Percentiles rank a stretch among this genome's conserved stretches.
Conservation (phyloP, 2,797 vertebrate species). For the Enteromius trimaculatus region DNA sequence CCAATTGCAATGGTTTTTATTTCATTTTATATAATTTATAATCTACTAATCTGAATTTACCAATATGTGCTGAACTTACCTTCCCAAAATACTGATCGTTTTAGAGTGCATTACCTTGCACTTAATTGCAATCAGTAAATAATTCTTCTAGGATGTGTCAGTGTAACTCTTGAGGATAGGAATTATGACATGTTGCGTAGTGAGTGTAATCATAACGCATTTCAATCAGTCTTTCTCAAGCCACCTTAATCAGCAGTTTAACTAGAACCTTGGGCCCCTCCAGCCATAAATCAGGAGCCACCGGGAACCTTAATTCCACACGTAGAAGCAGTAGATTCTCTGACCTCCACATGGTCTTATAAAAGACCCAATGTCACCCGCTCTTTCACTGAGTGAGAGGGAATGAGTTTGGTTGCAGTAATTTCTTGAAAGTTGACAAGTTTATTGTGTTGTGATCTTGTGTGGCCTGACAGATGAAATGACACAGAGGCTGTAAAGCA, state of each 20-base stretch:
- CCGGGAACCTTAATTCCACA: conserved; percentile 61
- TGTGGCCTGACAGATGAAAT: conserved; percentile 61
- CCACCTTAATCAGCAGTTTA: conserved; percentile 66
- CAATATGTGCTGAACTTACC: background rate
- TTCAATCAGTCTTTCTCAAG: conserved; percentile 64
- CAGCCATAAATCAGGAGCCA: conserved; percentile 55
- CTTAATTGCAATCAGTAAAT: conserved; percentile 50
- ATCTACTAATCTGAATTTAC: background rate
- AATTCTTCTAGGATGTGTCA: conserved; percentile 55
- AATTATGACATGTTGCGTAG: conserved; percentile 60
- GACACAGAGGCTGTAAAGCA: conserved; percentile 57
- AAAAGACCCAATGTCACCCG: conserved; percentile 63
- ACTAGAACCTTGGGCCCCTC: conserved; percentile 65
- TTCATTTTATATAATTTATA: background rate
- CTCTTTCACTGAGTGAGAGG: conserved; percentile 56
- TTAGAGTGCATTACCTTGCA: conserved; percentile 5
- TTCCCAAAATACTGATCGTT: conserved; percentile 10
- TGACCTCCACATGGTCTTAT: conserved; percentile 63
- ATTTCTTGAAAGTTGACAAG: conserved; percentile 67
- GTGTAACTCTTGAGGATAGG: conserved; percentile 25
- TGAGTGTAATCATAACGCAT: conserved; percentile 66
- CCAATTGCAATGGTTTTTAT: background rate
- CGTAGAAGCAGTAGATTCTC: conserved; percentile 53
- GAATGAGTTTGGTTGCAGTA: conserved; percentile 65
- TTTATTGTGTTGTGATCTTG: conserved; percentile 66